Percentiles rank a stretch among this genome's conserved stretches.
phyloP scores from a whole-genome alignment of 2,797 vertebrate species.

The Galago senegalensis region DNA sequence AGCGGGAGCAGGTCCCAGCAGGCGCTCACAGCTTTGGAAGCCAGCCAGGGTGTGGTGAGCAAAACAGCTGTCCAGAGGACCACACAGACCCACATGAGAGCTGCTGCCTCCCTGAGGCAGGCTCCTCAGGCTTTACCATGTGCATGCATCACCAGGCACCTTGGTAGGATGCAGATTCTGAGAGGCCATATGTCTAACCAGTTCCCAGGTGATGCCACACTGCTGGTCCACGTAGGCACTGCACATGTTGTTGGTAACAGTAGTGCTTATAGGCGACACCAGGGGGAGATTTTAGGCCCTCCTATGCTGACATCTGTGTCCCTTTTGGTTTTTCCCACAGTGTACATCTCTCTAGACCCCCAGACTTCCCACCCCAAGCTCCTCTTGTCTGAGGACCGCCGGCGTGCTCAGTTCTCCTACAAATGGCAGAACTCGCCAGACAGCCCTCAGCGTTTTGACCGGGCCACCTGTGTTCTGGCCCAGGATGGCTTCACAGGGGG shows the following conservation, averaged over 20 bases:
- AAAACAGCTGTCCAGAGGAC: neutral
- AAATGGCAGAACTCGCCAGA: constrained; percentile 82
- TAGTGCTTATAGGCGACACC: neutral
- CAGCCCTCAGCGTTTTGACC: constrained; percentile 75
- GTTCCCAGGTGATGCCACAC: neutral
- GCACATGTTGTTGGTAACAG: neutral
- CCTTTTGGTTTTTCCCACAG: constrained; percentile 48
- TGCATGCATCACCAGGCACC: neutral
- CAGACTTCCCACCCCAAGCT: constrained; percentile 84
- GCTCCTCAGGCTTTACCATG: neutral
- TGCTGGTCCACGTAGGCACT: rapidly evolving
- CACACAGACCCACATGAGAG: neutral
- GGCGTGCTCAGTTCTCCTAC: constrained; percentile 77
- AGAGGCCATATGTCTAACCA: neutral
- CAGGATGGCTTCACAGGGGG: constrained; percentile 47
- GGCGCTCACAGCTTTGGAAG: neutral
- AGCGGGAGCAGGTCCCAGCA: neutral
- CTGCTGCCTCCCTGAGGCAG: neutral
- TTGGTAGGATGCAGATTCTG: neutral
- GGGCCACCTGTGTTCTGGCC: constrained; percentile 80
- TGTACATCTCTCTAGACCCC: constrained; percentile 72
- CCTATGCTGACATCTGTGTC: neutral
- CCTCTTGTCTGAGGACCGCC: constrained; percentile 75
- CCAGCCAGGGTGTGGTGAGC: neutral
- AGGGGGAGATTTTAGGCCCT: neutral